phyloP scores from a whole-genome alignment of 2,888 invertebrate species.

The Hypolimnas misippus region DNA sequence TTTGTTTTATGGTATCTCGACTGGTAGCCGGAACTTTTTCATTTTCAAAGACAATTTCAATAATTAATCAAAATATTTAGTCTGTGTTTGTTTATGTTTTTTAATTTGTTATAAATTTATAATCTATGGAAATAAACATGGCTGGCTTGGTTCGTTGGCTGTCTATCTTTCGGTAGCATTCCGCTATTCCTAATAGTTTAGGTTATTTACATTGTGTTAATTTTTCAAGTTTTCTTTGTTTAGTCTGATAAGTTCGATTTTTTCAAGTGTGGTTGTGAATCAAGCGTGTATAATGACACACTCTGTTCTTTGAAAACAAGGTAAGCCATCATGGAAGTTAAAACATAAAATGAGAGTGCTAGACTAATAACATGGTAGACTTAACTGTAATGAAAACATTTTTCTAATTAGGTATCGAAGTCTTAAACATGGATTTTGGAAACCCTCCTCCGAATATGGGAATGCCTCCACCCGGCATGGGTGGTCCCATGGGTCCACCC shows the following conservation, averaged over 20 bases:
- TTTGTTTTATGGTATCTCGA: not conserved
- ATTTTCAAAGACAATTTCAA: not conserved
- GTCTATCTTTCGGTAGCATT: slow-evolving; percentile 68
- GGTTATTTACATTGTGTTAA: slow-evolving; percentile 52
- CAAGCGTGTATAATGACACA: slow-evolving; percentile 70
- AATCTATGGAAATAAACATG: slow-evolving; percentile 52
- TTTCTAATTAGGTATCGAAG: slow-evolving; percentile 79
- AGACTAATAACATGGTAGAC: slow-evolving; percentile 13
- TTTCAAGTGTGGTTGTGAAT: slow-evolving; percentile 48
- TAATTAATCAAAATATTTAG: slow-evolving; percentile 1
- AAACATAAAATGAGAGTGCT: slow-evolving; percentile 17
- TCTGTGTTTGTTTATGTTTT: slow-evolving; percentile 19
- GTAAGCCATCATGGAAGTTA: slow-evolving; percentile 55
- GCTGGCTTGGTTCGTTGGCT: slow-evolving; percentile 56
- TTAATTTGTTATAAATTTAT: slow-evolving; percentile 2
- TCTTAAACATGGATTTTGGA: slow-evolving; percentile 77
- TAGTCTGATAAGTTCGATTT: slow-evolving; percentile 20
- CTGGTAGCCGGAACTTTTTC: not conserved
- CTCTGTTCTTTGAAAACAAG: slow-evolving; percentile 62
- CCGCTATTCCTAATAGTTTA: slow-evolving; percentile 52
- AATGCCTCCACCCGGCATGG: slow-evolving; percentile 72
- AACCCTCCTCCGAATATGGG: slow-evolving; percentile 77
- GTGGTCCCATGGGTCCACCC: slow-evolving; percentile 63
- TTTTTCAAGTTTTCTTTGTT: slow-evolving; percentile 31
- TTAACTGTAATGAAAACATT: slow-evolving; percentile 61